These are phyloP conservation scores for Crotalus viridis DNA, from an alignment of 2,113 vertebrate species.

Conservation along the genomic window DNA sequence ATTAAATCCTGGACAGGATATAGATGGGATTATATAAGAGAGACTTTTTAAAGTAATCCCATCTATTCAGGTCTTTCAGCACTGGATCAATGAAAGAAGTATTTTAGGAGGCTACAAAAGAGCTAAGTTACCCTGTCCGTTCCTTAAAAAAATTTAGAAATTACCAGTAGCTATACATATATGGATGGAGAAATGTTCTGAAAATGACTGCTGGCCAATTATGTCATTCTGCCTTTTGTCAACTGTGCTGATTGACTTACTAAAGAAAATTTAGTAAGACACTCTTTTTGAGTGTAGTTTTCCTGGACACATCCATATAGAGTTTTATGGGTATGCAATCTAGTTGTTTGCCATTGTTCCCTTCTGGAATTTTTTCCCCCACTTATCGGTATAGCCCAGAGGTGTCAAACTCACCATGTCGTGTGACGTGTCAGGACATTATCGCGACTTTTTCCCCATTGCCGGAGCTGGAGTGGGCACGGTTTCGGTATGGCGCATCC, in stretches of 20 bases:
- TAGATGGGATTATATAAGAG: neutral
- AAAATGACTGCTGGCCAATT: neutral
- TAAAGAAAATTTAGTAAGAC: neutral
- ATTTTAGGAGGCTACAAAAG: neutral
- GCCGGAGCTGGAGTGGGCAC: no score
- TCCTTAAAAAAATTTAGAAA: no score
- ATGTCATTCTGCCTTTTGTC: neutral
- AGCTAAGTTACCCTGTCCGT: no score
- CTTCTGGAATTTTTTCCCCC: neutral
- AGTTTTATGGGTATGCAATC: neutral
- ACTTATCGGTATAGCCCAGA: neutral
- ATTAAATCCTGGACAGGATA: conserved; percentile 1
- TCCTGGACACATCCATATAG: neutral
- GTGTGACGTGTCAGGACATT: no score
- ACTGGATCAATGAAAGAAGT: neutral
- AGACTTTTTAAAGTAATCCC: neutral
- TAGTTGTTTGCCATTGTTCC: neutral
- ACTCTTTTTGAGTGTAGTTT: neutral
- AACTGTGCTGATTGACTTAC: neutral
- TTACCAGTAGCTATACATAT: no score
- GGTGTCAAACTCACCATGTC: no score
- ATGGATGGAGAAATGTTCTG: neutral
- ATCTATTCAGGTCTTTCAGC: neutral
- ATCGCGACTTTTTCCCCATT: no score
- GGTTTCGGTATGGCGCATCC: no score